A percentile compares a stretch with the other conserved stretches of the same genome.
These are phyloP conservation scores for Aelia acuminata DNA, from an alignment of 2,888 invertebrate genomes.

Conservation along the genomic window DNA sequence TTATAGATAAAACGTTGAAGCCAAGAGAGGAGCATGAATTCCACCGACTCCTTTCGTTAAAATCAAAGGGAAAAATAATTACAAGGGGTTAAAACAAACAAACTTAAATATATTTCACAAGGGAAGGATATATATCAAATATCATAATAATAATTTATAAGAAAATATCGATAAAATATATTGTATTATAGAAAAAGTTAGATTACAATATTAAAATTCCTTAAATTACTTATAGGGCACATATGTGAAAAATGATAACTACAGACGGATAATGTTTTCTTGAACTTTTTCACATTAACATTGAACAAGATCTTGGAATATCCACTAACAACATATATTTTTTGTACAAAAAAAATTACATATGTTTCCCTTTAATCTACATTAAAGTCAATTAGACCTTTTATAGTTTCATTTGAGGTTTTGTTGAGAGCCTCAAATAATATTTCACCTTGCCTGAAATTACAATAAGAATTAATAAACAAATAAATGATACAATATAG, in stretches of 20 bases:
- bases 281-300: conserved; percentile 10
- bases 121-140: neutral
- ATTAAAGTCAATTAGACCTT: conserved; percentile 51
- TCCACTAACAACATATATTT: neutral
- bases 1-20: no score
- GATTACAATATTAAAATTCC: neutral
- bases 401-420: conserved; percentile 39
- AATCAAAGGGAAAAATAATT: no score
- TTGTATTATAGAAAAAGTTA: neutral
- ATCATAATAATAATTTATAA: conserved; percentile 13
- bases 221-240: neutral
- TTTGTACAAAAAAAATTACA: neutral
- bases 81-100: no score
- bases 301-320: conserved; percentile 6
- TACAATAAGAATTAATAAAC: neutral
- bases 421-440: conserved; percentile 50
- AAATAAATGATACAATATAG: no score
- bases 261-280: conserved; percentile 3
- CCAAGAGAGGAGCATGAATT: no score
- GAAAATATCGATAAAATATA: conserved; percentile 19
- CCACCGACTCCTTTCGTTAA: no score
- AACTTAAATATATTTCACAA: neutral
- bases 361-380: conserved; percentile 33
- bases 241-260: neutral
- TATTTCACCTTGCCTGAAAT: conserved; percentile 57